Percentiles rank a stretch among this genome's conserved stretches.
Evolutionary conservation across 2,888 invertebrate species (phyloP).

Genomic region (Cantharis nigra): DNA sequence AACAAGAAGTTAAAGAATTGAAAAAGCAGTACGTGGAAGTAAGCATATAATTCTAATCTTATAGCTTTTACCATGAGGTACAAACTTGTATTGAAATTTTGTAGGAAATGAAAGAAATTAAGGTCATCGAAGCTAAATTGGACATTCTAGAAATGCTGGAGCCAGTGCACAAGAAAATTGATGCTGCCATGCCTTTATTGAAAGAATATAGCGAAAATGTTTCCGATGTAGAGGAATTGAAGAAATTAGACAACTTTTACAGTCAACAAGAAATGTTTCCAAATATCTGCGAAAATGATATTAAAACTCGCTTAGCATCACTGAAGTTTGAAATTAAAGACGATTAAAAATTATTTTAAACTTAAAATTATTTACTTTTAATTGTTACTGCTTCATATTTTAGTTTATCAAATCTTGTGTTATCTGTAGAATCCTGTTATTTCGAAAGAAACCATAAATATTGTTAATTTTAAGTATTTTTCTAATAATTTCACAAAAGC

Average conservation of each 20-base stretch:
- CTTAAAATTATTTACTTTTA: not conserved
- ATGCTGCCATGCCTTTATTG: not conserved
- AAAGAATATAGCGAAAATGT: not conserved
- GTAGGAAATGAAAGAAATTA: not conserved
- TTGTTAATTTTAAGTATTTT: too few species aligned
- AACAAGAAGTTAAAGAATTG: not conserved
- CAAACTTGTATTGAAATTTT: not conserved
- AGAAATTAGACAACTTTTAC: not conserved
- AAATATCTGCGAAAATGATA: not conserved
- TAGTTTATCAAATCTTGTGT: too few species aligned
- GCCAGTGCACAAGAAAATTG: not conserved
- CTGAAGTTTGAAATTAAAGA: not conserved
- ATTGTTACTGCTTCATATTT: not conserved
- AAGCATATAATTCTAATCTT: not conserved
- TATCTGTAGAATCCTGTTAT: too few species aligned
- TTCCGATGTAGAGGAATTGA: not conserved
- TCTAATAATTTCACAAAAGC: too few species aligned
- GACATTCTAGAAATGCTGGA: not conserved
- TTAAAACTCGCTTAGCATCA: not conserved
- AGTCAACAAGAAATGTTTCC: not conserved
- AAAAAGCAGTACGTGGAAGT: not conserved
- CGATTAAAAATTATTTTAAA: not conserved
- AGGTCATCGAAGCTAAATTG: not conserved
- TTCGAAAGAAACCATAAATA: too few species aligned
- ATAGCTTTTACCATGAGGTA: not conserved